Conservation (phyloP, 2,113 vertebrate genomes). For the Rhabdomys dilectus region DNA sequence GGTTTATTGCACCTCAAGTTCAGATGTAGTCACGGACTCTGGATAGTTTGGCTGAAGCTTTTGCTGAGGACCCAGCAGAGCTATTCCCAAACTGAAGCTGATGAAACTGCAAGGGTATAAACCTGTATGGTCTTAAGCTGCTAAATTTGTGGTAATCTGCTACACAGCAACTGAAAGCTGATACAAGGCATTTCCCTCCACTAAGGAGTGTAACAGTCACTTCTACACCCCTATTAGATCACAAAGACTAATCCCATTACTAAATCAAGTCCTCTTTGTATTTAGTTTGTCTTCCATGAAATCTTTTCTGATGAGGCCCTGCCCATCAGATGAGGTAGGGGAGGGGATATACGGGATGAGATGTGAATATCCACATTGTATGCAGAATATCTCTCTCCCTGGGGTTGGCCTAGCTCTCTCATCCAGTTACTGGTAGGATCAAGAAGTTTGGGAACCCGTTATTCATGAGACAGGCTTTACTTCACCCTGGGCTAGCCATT, state of each 20-base stretch:
- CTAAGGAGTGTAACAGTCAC: background rate
- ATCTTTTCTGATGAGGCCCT: background rate
- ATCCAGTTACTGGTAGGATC: background rate
- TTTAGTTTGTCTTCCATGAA: conserved; percentile 47
- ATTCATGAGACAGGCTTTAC: background rate
- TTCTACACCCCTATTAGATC: background rate
- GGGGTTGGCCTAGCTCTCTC: background rate
- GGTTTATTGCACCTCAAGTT: background rate
- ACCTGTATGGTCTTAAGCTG: background rate
- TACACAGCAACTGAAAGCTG: background rate
- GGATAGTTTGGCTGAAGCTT: background rate
- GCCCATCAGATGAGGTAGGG: background rate
- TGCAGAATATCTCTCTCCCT: background rate
- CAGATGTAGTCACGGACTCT: background rate
- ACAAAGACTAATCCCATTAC: conserved; percentile 32
- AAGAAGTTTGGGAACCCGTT: background rate
- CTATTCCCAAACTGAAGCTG: background rate
- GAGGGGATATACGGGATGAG: background rate
- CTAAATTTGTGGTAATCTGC: background rate
- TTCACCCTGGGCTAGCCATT: background rate
- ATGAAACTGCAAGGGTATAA: background rate
- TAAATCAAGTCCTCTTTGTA: conserved; percentile 5
- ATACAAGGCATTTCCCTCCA: background rate
- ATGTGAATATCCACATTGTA: background rate
- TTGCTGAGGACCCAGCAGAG: background rate